Base-by-base conservation (phyloP, 1,140 invertebrate species). In the Drosophila ambigua region DNA sequence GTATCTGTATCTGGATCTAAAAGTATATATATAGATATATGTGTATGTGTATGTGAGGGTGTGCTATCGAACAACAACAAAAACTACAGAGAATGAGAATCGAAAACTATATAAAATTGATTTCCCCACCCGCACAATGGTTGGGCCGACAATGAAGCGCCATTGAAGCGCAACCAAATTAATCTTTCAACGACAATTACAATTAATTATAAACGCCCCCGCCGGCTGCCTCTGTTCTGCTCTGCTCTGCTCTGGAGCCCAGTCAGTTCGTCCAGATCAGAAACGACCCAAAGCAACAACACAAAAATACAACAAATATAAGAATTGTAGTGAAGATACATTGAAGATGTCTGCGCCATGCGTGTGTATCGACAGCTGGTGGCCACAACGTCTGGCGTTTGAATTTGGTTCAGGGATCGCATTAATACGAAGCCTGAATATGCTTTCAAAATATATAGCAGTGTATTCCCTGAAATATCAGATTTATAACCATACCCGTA, bases 161-260 rank as follows among this genome's bases (percentile, higher is more conserved):
- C 83, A 88, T 88, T 88, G 83, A 88, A 88, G 83, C 83, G 83
- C 83, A 88, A 88, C 83, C 83, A 88, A 88, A 88, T 88, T 88
- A 88, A 88, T 88, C 83, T 88, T 88, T 88, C 83, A 88, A 83
- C 83, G 83, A 88, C 83, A 89, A 88, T 88, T 88, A 88, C 83
- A 89, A 88, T 88, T 88, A 88, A 88, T 88, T 88, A 88, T 88
- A 87, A 89, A 88, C 83, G 83, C 76, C 83, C 72, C 84, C 84
- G 76, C 60, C 83, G 57, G 48, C 53, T 58, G 35, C 35, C 35
- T 11, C 35, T 28, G 26, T 28, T 28, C 26, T 28, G 5, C 26
- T 28, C 26, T 28, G 26, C 26, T 48, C 24, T 24, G 50, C 65
- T 51, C 78, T 72, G 35, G 44, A 41, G 35, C 54, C 67, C 74